phyloP scores from a whole-genome alignment of 2,113 vertebrate genomes.

The Aplodontia rufa region DNA sequence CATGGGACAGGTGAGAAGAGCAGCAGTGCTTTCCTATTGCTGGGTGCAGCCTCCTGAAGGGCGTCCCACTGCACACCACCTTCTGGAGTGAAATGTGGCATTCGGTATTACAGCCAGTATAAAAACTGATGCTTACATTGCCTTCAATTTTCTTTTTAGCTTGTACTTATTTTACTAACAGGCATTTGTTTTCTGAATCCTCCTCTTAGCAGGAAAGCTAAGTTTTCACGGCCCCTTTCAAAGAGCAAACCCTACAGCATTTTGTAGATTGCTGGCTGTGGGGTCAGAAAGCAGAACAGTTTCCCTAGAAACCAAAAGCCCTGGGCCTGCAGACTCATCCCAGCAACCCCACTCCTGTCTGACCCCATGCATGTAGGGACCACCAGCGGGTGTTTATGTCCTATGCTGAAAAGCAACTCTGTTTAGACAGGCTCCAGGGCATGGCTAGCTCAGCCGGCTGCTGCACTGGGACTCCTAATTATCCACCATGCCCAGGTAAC shows the following conservation, averaged over 20 bases:
- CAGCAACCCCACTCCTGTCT: background rate
- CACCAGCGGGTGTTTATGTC: conserved; percentile 81
- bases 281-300: background rate
- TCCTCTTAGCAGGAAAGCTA: background rate
- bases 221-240: background rate
- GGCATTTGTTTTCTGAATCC: background rate
- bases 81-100: too few relatives aligned
- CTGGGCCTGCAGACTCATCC: conserved; percentile 65
- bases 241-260: background rate
- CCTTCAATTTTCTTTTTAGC: too few relatives aligned
- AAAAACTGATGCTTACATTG: background rate
- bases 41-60: too few relatives aligned
- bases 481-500: conserved; percentile 70
- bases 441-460: background rate
- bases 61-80: too few relatives aligned
- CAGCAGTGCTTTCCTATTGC: background rate
- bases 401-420: conserved; percentile 79
- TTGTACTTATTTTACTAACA: background rate
- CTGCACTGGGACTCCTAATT: conserved; percentile 70
- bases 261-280: background rate
- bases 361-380: conserved; percentile 44
- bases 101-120: background rate
- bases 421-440: conserved; percentile 80
- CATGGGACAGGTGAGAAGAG: too few relatives aligned
- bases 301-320: background rate